Evolutionary conservation across 30 jellyfish, hydroid and myxozoan genomes (phyloP).

Genomic region (Phacellophora camtschatica): DNA sequence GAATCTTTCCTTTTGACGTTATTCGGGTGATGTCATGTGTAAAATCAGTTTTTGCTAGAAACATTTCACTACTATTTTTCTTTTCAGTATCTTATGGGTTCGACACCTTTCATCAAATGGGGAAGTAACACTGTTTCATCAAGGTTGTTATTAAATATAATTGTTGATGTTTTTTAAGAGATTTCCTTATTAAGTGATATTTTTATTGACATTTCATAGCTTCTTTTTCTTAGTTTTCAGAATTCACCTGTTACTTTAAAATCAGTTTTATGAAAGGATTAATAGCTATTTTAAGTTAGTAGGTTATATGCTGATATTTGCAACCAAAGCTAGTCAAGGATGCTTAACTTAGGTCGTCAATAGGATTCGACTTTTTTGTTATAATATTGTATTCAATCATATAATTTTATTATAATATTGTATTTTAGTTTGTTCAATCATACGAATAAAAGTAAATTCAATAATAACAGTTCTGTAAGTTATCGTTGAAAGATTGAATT

Average conservation of each 20-base stretch:
- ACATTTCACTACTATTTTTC: neutral
- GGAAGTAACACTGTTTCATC: slow-evolving; percentile 83
- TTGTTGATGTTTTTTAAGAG: too few species aligned
- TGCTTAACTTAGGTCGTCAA: too few species aligned
- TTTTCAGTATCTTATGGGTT: slow-evolving; percentile 52
- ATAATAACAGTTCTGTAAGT: too few species aligned
- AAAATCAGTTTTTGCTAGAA: neutral
- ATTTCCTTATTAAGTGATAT: too few species aligned
- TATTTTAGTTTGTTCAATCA: too few species aligned
- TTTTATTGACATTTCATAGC: too few species aligned
- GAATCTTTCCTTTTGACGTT: neutral
- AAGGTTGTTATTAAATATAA: slow-evolving; percentile 49
- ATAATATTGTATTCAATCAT: too few species aligned
- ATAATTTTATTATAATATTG: too few species aligned
- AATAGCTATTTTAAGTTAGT: neutral
- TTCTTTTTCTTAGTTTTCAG: neutral
- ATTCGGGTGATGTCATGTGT: neutral
- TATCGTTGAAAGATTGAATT: too few species aligned
- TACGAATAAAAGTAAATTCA: too few species aligned
- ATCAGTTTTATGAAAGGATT: neutral
- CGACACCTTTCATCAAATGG: slow-evolving; percentile 55
- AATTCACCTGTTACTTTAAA: neutral
- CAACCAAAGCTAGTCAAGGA: too few species aligned
- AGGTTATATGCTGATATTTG: neutral
- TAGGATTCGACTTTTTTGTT: too few species aligned